Evolutionary conservation across 2,888 invertebrate species (phyloP).

Genomic region (Phengaris arion): DNA sequence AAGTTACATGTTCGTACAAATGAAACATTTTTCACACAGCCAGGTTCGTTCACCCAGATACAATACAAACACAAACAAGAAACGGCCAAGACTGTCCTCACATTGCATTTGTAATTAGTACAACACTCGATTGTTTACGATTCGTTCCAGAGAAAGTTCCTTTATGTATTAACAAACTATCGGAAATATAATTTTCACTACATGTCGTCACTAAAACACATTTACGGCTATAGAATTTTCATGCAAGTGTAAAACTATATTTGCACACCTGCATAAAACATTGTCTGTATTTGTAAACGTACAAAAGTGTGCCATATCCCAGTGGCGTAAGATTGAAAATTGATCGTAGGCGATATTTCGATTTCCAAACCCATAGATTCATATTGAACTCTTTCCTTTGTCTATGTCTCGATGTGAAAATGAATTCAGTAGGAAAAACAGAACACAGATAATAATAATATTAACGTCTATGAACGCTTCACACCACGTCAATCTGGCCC

Average conservation of each 20-base stretch:
- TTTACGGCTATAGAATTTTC: conserved; percentile 31
- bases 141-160: conserved; percentile 69
- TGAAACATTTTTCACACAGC: background rate
- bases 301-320: conserved; percentile 26
- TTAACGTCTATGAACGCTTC: no score
- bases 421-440: conserved; percentile 47
- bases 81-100: conserved; percentile 44
- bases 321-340: conserved; percentile 29
- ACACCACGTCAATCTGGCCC: no score
- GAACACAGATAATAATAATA: no score
- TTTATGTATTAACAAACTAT: conserved; percentile 46
- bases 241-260: conserved; percentile 34
- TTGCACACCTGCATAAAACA: conserved; percentile 34
- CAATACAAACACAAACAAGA: conserved; percentile 36
- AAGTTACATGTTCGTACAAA: background rate
- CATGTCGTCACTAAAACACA: conserved; percentile 34
- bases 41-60: conserved; percentile 28
- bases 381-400: conserved; percentile 45
- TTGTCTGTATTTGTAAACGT: conserved; percentile 16
- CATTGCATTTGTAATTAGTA: conserved; percentile 59
- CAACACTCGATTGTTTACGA: conserved; percentile 56
- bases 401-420: conserved; percentile 47
- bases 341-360: conserved; percentile 15
- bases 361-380: conserved; percentile 35
- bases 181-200: conserved; percentile 36